Evolutionary conservation across 2,797 vertebrate species (phyloP), one percentile per base, ranked within the genome.

Genomic region (Pipistrellus kuhlii): DNA sequence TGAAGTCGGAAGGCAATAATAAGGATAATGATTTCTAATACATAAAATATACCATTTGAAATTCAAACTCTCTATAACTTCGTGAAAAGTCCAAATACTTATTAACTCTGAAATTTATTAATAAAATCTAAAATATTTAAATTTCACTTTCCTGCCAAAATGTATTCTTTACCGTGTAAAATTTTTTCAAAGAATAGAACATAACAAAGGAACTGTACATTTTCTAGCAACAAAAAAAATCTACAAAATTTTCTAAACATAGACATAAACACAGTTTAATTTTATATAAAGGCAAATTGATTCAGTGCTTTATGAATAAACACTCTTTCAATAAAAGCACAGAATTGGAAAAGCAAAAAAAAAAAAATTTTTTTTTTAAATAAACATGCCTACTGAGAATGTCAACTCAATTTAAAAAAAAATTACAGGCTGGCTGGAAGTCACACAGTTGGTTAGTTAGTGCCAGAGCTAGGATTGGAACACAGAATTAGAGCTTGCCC

Each of bases 61-160:
- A 90, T 44, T 88, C 53, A 96, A 81, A 51, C 3, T 32, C 30
- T 83, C 25, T 88, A 3, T 48, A 94, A 85, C 6, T 82, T 20
- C 80, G 11, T 44, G 72, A 71, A 72, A 94, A 66, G 8, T 66
- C 20, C n/a, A 84, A 83, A 88, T 77, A 77, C 53, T 75, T 82
- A 91, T 77, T 55, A 87, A 83, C 77, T 77, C 17, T 89, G n/a
- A 25, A 89, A 38, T 59, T 46, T 55, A 23, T 76, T 93, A 84
- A 83, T 57, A 75, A 59, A 76, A 38, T 69, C 23, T 51, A 69
- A 92, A 72, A 82, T 69, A 82, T 20, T 88, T 77, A 71, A 78
- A 82, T 84, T 90, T 90, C 2, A 73, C 41, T 71, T 93, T 69
- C 9, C 66, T 76, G 88, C 17, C 64, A 53, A 90, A 95, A 95